Evolutionary conservation across 2,113 vertebrate genomes (phyloP).

Genomic region (Ellobius talpinus): DNA sequence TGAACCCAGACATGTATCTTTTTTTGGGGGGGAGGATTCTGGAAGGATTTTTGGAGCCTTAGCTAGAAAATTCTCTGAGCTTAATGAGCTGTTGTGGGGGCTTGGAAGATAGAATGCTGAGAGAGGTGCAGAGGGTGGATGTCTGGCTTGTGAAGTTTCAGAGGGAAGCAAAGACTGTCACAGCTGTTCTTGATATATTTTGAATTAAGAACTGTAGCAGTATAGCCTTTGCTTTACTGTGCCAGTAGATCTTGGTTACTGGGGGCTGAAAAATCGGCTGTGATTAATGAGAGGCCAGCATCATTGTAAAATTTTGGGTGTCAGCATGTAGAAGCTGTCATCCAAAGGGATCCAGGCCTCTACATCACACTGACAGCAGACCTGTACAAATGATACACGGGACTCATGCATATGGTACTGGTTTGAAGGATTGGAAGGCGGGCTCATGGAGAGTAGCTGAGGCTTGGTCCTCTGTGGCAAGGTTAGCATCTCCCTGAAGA

Average conservation of each 20-base stretch:
- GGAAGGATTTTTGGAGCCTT: background rate
- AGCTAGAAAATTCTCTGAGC: background rate
- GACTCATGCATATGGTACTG: background rate
- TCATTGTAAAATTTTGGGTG: background rate
- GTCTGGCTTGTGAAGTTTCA: background rate
- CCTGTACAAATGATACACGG: background rate
- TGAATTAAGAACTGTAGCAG: background rate
- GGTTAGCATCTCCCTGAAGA: background rate
- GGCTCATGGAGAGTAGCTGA: background rate
- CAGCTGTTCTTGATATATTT: background rate
- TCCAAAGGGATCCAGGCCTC: background rate
- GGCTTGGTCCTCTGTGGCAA: background rate
- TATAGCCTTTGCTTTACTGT: background rate
- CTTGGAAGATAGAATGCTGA: background rate
- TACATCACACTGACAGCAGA: background rate
- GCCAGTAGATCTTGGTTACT: background rate
- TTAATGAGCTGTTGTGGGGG: background rate
- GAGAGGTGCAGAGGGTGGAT: background rate
- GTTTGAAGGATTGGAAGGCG: background rate
- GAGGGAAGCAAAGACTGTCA: background rate
- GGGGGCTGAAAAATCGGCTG: background rate
- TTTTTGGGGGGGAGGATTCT: background rate
- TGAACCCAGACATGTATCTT: background rate
- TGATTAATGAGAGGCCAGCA: background rate
- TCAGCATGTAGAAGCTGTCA: background rate